phyloP scores from a whole-genome alignment of 1,140 invertebrate genomes.

The Apis cerana region DNA sequence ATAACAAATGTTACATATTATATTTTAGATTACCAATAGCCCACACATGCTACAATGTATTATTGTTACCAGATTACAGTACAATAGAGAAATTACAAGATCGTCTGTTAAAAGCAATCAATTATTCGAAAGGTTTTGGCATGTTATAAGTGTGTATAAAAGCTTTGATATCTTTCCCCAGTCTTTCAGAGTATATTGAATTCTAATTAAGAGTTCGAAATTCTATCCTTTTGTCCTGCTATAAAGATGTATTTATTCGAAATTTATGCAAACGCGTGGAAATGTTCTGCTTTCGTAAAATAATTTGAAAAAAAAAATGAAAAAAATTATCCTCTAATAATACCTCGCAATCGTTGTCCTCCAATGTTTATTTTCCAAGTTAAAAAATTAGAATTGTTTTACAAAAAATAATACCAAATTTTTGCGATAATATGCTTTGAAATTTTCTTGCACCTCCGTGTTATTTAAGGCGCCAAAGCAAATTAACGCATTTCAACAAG shows the following conservation, averaged over 20 bases:
- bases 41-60: conserved; percentile 98
- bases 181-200: conserved; percentile 57
- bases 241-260: conserved; percentile 48
- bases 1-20: neutral
- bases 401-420: conserved; percentile 39
- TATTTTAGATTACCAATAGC: conserved; percentile 87
- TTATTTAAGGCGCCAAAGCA: conserved; percentile 2
- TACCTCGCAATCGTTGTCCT: conserved; percentile 58
- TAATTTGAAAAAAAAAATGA: conserved; percentile 26
- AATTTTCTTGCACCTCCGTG: conserved; percentile 38
- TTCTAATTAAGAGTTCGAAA: conserved; percentile 11
- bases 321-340: conserved; percentile 41
- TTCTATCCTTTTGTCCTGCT: conserved; percentile 17
- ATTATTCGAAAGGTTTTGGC: conserved; percentile 92
- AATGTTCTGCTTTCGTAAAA: conserved; percentile 29
- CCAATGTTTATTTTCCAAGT: conserved; percentile 20
- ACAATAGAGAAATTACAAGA: conserved; percentile 92
- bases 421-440: conserved; percentile 15
- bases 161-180: conserved; percentile 50
- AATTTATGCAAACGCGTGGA: conserved; percentile 26
- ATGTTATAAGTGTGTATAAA: conserved; percentile 85
- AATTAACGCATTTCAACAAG: neutral
- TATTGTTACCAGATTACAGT: conserved; percentile 94
- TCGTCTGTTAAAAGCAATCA: conserved; percentile 94
- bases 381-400: conserved; percentile 31